phyloP scores from a whole-genome alignment of 2,797 vertebrate species.

The Distichodus sexfasciatus region DNA sequence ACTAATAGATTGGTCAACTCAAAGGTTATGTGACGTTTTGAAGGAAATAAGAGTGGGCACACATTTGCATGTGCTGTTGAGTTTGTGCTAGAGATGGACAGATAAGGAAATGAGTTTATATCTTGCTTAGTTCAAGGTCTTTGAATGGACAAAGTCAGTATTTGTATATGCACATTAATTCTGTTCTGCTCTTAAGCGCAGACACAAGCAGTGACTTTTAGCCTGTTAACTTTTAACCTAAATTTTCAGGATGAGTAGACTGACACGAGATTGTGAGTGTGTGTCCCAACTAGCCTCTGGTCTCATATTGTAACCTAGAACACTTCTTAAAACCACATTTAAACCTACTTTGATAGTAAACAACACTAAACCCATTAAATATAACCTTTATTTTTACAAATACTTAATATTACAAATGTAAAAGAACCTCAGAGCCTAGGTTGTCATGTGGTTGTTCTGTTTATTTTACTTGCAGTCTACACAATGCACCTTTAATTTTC shows the following conservation, averaged over 20 bases:
- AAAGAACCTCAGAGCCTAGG: too few species aligned
- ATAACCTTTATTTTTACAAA: too few species aligned
- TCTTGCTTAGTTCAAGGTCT: not conserved
- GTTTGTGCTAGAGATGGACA: not conserved
- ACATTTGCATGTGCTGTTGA: not conserved
- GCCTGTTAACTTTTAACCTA: not conserved
- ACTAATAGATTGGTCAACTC: too few species aligned
- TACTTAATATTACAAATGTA: too few species aligned
- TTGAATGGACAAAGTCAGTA: not conserved
- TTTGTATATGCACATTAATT: conserved; percentile 1
- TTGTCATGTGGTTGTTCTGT: too few species aligned
- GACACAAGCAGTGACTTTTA: conserved; percentile 9
- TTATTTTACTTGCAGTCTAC: too few species aligned
- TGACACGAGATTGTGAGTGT: not conserved
- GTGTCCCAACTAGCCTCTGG: not conserved
- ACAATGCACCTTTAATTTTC: too few species aligned
- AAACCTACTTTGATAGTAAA: too few species aligned
- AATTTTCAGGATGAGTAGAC: not conserved
- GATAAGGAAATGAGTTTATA: not conserved
- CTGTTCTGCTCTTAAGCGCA: conserved; percentile 22
- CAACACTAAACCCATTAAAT: too few species aligned
- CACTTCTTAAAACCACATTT: too few species aligned
- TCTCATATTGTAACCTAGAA: not conserved
- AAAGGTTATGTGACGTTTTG: too few species aligned
- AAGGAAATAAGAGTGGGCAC: too few species aligned